These are phyloP conservation scores for Baccha elongata DNA, from an alignment of 2,888 invertebrate species.

Conservation along the genomic window DNA sequence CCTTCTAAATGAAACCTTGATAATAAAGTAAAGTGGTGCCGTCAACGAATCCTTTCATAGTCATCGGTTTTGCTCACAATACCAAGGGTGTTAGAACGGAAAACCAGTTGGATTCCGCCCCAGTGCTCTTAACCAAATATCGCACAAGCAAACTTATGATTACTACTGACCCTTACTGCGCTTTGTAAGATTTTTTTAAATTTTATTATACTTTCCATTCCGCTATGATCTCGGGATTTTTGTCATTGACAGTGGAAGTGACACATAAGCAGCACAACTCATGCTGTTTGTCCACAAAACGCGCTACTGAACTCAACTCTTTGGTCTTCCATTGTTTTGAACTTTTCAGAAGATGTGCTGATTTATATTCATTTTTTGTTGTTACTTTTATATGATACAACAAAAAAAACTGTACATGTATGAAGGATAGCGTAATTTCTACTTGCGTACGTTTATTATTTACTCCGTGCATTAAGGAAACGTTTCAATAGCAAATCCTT, in stretches of 20 bases:
- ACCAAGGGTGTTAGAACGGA: conserved; percentile 55
- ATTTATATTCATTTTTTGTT: conserved; percentile 18
- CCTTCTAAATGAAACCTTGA: conserved; percentile 58
- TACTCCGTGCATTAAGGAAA: conserved; percentile 70
- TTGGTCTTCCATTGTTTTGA: conserved; percentile 49
- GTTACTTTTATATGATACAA: not conserved
- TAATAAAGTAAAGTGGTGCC: conserved; percentile 67
- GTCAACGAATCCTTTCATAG: conserved; percentile 70
- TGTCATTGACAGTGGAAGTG: conserved; percentile 52
- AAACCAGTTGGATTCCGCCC: conserved; percentile 61
- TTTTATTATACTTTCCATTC: conserved; percentile 36
- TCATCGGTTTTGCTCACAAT: conserved; percentile 64
- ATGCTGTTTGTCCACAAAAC: conserved; percentile 53
- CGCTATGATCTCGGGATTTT: conserved; percentile 31
- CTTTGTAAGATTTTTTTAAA: conserved; percentile 26
- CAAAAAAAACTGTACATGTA: not conserved
- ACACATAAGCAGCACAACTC: conserved; percentile 42
- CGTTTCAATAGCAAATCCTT: conserved; percentile 73
- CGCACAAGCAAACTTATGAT: conserved; percentile 49
- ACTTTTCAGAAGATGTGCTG: conserved; percentile 44
- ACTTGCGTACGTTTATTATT: conserved; percentile 51
- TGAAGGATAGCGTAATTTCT: not conserved
- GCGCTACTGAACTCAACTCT: conserved; percentile 41
- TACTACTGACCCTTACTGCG: conserved; percentile 63
- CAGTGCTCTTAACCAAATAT: conserved; percentile 57